Conservation (phyloP, 2,797 vertebrate genomes). For the Syndactyla subalaris region DNA sequence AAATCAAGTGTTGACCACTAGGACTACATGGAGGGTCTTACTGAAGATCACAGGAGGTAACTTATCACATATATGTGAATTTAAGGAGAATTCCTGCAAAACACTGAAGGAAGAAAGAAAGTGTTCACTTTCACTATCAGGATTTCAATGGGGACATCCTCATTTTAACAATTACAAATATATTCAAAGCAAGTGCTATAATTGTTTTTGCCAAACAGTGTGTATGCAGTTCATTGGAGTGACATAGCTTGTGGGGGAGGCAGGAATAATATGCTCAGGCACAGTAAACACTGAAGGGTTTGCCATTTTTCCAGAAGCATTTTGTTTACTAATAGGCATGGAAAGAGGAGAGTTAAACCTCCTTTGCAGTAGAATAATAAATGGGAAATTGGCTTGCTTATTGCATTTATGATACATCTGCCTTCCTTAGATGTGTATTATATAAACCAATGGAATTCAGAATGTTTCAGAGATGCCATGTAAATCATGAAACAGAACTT, state of each 20-base stretch:
- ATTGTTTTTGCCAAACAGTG: constrained; percentile 67
- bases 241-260: constrained; percentile 54
- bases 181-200: constrained; percentile 59
- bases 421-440: neutral
- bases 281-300: constrained; percentile 58
- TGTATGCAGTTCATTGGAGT: constrained; percentile 52
- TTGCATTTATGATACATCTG: neutral
- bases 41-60: neutral
- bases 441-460: constrained; percentile 1
- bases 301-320: constrained; percentile 53
- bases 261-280: constrained; percentile 41
- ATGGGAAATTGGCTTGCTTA: neutral
- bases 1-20: neutral
- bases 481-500: constrained; percentile 45
- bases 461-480: constrained; percentile 10
- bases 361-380: constrained; percentile 30
- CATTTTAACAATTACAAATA: constrained; percentile 50
- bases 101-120: neutral
- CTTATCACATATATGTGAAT: neutral
- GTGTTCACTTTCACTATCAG: neutral
- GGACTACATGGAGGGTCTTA: neutral
- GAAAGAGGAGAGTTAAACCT: neutral
- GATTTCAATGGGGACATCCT: constrained; percentile 30
- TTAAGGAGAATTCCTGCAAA: neutral
- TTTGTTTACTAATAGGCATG: constrained; percentile 52